Evolutionary conservation across 2,797 vertebrate genomes (phyloP), one percentile per base, ranked within the genome.

Genomic region (Ammospiza maritima): DNA sequence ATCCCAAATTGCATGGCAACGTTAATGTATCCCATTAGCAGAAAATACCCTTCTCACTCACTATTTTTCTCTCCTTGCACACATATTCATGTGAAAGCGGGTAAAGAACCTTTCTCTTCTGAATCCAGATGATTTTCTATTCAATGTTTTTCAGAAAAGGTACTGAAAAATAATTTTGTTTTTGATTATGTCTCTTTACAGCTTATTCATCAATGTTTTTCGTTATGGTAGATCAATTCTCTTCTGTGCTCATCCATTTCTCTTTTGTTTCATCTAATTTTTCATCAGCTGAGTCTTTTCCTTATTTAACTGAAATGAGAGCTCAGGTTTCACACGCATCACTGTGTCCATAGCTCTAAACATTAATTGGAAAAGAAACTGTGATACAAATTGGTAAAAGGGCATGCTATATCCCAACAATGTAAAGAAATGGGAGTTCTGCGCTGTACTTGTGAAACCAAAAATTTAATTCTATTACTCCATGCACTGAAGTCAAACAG

Each of bases 321-420:
- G 67, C n/a, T 89, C 38, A 53, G 38, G 19, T 80, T 94, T 94
- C 58, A 61, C 87, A 96, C 2, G 1, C 85, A 77, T 51, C 64
- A 26, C 38, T 58, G 84, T 95, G 58, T 74, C 92, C 69, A 2
- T 76, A 95, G 79, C 50, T 75, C 90, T 92, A 76, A 93, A 91
- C 64, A 85, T 74, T 94, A 92, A 74, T 10, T 94, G 81, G 69
- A 69, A 94, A 95, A 94, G 92, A 95, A 96, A 90, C 81, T 77
- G 62, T 90, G 74, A 93, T 88, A 50, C 88, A 94, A 96, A 96
- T 20, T 74, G 89, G 48, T 94, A 91, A 94, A 67, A 91, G 85
- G 85, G 42, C 61, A 83, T 61, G 54, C 77, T 84, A 12, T 23
- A 66, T 12, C 67, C 44, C 51, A 79, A 13, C 23, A 34, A n/a